phyloP scores from a whole-genome alignment of 2,888 invertebrate species.

The Melanostoma mellinum region DNA sequence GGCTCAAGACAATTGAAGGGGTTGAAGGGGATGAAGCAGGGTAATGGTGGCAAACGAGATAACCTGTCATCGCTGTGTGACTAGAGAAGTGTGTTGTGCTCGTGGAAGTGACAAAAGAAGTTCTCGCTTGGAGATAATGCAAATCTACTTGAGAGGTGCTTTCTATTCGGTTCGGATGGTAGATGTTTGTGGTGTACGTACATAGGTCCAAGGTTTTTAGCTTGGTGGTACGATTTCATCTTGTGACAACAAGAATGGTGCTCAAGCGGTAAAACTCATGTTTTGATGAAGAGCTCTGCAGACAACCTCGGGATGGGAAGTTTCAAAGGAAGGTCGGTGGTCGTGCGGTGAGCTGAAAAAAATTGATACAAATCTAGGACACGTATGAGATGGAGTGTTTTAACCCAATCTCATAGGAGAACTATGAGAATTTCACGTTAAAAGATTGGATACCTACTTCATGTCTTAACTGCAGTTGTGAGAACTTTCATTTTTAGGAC shows the following conservation, averaged over 20 bases:
- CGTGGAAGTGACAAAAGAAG: conserved; percentile 42
- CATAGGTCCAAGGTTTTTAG: conserved; percentile 26
- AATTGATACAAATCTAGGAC: conserved; percentile 33
- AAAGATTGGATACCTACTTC: background rate
- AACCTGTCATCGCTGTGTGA: conserved; percentile 28
- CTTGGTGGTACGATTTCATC: background rate
- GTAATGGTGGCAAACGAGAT: conserved; percentile 21
- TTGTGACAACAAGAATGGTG: conserved; percentile 15
- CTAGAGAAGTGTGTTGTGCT: background rate
- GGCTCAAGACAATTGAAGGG: conserved; percentile 48
- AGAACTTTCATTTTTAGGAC: too few species aligned
- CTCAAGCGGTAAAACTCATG: conserved; percentile 2
- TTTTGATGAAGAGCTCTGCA: conserved; percentile 3
- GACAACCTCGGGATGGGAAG: conserved; percentile 14
- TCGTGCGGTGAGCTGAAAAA: background rate
- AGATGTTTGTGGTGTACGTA: background rate
- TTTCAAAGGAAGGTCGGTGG: conserved; percentile 37
- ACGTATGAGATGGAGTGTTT: conserved; percentile 13
- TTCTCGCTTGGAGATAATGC: conserved; percentile 41
- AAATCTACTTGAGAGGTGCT: conserved; percentile 17
- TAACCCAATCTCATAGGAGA: background rate
- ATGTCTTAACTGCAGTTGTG: too few species aligned
- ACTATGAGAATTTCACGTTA: background rate
- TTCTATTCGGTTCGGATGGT: background rate
- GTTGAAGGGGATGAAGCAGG: background rate